Evolutionary conservation across 2,797 vertebrate species (phyloP).

Genomic region (Vireo griseus): DNA sequence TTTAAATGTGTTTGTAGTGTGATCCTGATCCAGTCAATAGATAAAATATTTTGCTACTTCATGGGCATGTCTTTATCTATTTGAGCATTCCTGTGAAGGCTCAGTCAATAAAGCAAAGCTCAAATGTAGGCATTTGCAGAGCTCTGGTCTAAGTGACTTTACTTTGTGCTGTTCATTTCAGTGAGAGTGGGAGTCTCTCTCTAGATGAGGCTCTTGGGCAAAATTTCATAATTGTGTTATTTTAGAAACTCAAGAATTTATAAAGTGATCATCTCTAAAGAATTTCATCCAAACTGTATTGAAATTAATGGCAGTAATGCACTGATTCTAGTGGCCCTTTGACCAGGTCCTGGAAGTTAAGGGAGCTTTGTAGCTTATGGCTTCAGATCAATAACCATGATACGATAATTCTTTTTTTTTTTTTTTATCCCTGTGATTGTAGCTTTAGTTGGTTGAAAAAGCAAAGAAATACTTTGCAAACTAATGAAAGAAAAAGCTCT

Average conservation of each 20-base stretch:
- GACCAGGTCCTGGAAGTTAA: slow-evolving; percentile 31
- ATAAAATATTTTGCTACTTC: not conserved
- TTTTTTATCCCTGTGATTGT: not conserved
- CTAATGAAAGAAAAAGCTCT: not conserved
- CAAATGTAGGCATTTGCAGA: not conserved
- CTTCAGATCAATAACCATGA: not conserved
- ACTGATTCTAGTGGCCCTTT: slow-evolving; percentile 3
- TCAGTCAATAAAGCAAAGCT: not conserved
- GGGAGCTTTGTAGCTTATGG: slow-evolving; percentile 14
- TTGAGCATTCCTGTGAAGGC: not conserved
- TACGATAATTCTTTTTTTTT: not conserved
- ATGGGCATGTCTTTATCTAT: not conserved
- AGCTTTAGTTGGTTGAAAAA: not conserved
- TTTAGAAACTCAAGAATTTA: slow-evolving; percentile 14
- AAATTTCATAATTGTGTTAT: not conserved
- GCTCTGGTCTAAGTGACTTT: not conserved
- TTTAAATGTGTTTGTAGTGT: not conserved
- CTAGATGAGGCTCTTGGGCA: not conserved
- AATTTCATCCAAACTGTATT: not conserved
- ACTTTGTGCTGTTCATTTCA: not conserved
- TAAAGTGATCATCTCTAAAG: not conserved
- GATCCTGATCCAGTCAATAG: not conserved
- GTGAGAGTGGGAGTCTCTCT: not conserved
- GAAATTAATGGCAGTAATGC: slow-evolving; percentile 41
- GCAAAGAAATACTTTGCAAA: not conserved